phyloP scores from a whole-genome alignment of 2,888 invertebrate genomes.

The Ashinkailepas kermadecensis region DNA sequence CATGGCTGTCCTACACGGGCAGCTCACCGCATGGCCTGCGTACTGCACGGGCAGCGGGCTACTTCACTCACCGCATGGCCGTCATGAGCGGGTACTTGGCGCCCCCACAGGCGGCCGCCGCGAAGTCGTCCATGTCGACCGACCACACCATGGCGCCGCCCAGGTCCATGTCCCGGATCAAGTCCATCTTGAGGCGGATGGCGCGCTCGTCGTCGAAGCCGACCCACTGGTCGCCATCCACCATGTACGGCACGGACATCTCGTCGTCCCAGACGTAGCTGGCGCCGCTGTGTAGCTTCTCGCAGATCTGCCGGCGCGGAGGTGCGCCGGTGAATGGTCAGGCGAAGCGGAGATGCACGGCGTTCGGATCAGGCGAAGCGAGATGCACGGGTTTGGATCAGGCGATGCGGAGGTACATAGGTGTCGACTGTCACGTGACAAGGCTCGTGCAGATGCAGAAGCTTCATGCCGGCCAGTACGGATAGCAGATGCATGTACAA shows the following conservation, averaged over 20 bases:
- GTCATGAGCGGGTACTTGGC: conserved; percentile 83
- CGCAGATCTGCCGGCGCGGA: conserved; percentile 61
- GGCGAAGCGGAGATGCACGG: too few species aligned
- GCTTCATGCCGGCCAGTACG: too few species aligned
- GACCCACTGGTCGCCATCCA: conserved; percentile 77
- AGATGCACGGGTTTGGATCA: too few species aligned
- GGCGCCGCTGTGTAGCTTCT: conserved; percentile 75
- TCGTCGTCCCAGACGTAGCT: conserved; percentile 91
- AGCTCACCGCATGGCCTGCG: conserved; percentile 70
- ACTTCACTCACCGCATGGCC: conserved; percentile 67
- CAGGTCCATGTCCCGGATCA: conserved; percentile 78
- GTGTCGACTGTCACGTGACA: too few species aligned
- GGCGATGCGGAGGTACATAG: too few species aligned
- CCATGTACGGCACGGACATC: conserved; percentile 90
- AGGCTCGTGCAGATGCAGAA: too few species aligned
- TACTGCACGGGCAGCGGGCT: too few species aligned
- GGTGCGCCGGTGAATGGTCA: too few species aligned
- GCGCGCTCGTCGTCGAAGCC: conserved; percentile 81
- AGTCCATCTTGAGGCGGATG: conserved; percentile 81
- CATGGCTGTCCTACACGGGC: too few species aligned
- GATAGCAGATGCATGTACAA: too few species aligned
- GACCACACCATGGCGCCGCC: conserved; percentile 96
- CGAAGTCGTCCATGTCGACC: conserved; percentile 89
- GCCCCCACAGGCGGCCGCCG: conserved; percentile 70
- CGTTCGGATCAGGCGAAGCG: too few species aligned